Conservation (phyloP, 1,140 invertebrate genomes). For the Ectropis grisescens region DNA sequence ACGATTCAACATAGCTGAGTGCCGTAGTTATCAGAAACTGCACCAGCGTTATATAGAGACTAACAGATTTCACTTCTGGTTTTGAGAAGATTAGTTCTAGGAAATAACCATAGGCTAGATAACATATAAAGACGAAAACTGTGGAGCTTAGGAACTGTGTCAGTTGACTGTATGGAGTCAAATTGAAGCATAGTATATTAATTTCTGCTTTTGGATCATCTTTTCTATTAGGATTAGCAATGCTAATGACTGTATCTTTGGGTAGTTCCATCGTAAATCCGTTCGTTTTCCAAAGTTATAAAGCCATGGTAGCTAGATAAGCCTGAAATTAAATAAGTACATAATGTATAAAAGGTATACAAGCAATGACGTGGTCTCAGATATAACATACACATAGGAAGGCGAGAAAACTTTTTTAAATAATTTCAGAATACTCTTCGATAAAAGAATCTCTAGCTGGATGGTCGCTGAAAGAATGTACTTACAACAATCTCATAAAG, state of each 20-base stretch:
- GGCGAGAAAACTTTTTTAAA: too few species aligned
- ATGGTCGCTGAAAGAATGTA: too few species aligned
- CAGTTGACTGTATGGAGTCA: slow-evolving; percentile 75
- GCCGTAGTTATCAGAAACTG: slow-evolving; percentile 91
- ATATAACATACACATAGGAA: too few species aligned
- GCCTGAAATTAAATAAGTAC: too few species aligned
- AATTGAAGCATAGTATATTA: slow-evolving; percentile 81
- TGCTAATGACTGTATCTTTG: slow-evolving; percentile 45
- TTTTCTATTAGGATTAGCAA: slow-evolving; percentile 21
- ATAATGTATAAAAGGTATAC: not conserved
- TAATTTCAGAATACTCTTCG: too few species aligned
- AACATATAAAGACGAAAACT: slow-evolving; percentile 87
- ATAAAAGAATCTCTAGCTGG: too few species aligned
- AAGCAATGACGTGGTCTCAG: too few species aligned
- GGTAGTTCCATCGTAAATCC: slow-evolving; percentile 26
- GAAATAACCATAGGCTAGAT: slow-evolving; percentile 92
- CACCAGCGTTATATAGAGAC: slow-evolving; percentile 93
- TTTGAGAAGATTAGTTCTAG: slow-evolving; percentile 94
- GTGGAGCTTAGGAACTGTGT: slow-evolving; percentile 85
- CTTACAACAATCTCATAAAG: too few species aligned
- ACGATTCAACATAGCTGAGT: slow-evolving; percentile 85
- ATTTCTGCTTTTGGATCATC: slow-evolving; percentile 45
- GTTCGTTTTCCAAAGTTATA: slow-evolving; percentile 2
- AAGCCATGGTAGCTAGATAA: too few species aligned
- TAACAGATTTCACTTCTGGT: slow-evolving; percentile 89